These are phyloP conservation scores for Euplagia quadripunctaria DNA, from an alignment of 2,888 invertebrate species.

Conservation along the genomic window DNA sequence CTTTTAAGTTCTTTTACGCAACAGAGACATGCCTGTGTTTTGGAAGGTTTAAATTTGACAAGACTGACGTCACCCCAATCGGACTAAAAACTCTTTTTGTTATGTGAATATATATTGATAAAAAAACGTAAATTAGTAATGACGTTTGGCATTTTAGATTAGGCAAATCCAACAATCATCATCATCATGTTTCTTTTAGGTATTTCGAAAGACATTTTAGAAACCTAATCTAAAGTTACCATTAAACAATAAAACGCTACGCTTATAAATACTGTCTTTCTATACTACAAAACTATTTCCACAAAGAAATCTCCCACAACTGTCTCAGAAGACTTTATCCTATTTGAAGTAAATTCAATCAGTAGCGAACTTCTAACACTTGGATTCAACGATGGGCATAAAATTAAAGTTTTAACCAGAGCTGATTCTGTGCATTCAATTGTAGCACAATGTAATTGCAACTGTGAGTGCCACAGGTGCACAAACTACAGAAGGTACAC, in stretches of 20 bases:
- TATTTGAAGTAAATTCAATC: conserved; percentile 47
- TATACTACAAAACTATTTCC: background rate
- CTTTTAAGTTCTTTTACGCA: no score
- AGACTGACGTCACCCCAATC: no score
- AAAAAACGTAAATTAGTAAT: no score
- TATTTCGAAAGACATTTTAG: no score
- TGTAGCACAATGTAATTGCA: conserved; percentile 22
- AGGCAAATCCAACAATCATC: no score
- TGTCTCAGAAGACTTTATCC: conserved; percentile 6
- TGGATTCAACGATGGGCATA: conserved; percentile 41
- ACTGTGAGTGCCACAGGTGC: background rate
- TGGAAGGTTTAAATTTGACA: no score
- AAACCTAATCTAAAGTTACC: no score
- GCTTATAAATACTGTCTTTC: background rate
- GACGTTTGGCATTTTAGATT: no score
- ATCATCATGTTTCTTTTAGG: no score
- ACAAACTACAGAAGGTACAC: conserved; percentile 11
- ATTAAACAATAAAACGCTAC: background rate
- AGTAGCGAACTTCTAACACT: conserved; percentile 33
- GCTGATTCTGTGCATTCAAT: conserved; percentile 45
- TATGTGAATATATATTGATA: no score
- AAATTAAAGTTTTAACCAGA: conserved; percentile 52
- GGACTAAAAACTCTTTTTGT: no score
- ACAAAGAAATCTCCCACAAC: background rate
- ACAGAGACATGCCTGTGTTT: no score